Percentiles rank a stretch among this genome's conserved stretches.
These are phyloP conservation scores for Andricus grossulariae DNA, from an alignment of 1,140 invertebrate species.

Conservation along the genomic window DNA sequence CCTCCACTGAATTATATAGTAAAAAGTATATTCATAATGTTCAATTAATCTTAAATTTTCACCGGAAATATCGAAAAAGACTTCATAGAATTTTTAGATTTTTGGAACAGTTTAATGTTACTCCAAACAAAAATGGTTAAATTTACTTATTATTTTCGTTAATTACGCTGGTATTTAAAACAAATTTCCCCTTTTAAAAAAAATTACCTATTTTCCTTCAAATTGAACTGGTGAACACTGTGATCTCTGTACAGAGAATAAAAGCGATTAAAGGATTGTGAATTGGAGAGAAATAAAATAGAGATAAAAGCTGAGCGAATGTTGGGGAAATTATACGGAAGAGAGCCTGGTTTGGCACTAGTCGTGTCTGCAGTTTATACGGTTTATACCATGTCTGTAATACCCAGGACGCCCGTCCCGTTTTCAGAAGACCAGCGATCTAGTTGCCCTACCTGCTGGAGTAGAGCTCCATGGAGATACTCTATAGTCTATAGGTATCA, in stretches of 20 bases:
- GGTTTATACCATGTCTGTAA: conserved; percentile 20
- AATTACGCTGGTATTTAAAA: too few relatives aligned
- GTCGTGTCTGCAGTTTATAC: conserved; percentile 6
- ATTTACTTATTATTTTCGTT: too few relatives aligned
- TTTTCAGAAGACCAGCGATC: conserved; percentile 54
- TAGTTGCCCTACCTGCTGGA: conserved; percentile 43
- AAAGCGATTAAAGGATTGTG: neutral
- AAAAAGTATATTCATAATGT: too few relatives aligned
- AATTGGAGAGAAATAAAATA: conserved; percentile 2
- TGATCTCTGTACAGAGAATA: neutral
- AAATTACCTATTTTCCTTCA: too few relatives aligned
- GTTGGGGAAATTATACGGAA: conserved; percentile 10
- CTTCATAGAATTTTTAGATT: too few relatives aligned
- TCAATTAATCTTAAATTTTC: too few relatives aligned
- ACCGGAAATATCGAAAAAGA: too few relatives aligned
- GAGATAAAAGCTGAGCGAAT: neutral
- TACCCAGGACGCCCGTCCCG: conserved; percentile 51
- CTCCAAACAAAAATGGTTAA: too few relatives aligned
- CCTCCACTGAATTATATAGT: too few relatives aligned
- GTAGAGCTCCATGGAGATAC: conserved; percentile 37
- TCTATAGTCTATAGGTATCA: conserved; percentile 19
- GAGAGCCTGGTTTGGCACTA: conserved; percentile 12
- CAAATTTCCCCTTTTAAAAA: too few relatives aligned
- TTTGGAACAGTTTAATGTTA: too few relatives aligned
- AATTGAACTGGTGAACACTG: too few relatives aligned